Percentiles rank a stretch among this genome's conserved stretches.
Evolutionary conservation across 2,797 vertebrate species (phyloP).

Genomic region (Percopsis omiscomaycus): DNA sequence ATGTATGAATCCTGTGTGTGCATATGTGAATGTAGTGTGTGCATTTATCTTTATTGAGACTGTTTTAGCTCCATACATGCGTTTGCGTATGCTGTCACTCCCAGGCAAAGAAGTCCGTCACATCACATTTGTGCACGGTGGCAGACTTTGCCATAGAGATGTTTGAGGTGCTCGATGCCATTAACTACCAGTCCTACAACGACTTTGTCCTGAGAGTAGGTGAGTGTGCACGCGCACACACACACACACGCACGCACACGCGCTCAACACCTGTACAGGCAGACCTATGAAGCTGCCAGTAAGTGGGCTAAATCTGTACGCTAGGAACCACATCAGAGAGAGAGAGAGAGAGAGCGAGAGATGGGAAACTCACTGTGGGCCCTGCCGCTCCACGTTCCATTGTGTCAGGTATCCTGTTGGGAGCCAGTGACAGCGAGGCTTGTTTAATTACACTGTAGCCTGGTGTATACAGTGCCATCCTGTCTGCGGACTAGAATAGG

Average conservation of each 20-base stretch:
- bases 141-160: constrained; percentile 97
- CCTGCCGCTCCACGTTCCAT: constrained; percentile 62
- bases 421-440: constrained; percentile 55
- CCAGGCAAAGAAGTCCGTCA: constrained; percentile 90
- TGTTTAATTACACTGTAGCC: constrained; percentile 57
- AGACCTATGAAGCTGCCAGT: constrained; percentile 37
- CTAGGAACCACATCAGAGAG: constrained; percentile 70
- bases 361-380: constrained; percentile 64
- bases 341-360: constrained; percentile 47
- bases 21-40: too few relatives aligned
- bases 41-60: too few relatives aligned
- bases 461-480: constrained; percentile 70
- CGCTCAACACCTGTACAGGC: not conserved
- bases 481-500: constrained; percentile 52
- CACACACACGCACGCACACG: not conserved
- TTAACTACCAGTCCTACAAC: constrained; percentile 99
- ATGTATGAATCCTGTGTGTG: too few relatives aligned
- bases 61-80: too few relatives aligned
- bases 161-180: constrained; percentile 97
- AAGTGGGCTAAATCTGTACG: constrained; percentile 25
- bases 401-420: constrained; percentile 75
- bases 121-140: constrained; percentile 90
- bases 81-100: not conserved
- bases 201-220: constrained; percentile 97
- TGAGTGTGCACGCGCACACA: constrained; percentile 69